These are phyloP conservation scores for Argynnis bischoffii DNA, from an alignment of 2,888 invertebrate species.

Conservation along the genomic window DNA sequence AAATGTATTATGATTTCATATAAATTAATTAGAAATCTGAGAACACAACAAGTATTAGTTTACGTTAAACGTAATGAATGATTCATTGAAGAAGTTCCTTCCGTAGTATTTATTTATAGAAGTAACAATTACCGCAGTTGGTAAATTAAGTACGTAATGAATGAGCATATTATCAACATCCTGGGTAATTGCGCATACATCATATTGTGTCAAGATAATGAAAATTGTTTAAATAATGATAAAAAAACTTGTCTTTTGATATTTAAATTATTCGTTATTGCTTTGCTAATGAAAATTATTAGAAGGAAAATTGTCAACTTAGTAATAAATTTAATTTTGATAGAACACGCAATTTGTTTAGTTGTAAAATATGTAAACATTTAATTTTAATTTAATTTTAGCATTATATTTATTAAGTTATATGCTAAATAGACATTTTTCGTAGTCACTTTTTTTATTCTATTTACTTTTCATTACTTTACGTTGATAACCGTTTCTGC, in stretches of 20 bases:
- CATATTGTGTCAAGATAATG: constrained; percentile 48
- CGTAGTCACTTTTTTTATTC: no score
- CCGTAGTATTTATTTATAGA: constrained; percentile 53
- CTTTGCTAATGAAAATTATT: background rate
- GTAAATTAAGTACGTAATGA: constrained; percentile 57
- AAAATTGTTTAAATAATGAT: constrained; percentile 34
- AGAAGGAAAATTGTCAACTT: background rate
- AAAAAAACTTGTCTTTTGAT: constrained; percentile 11
- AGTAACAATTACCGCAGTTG: constrained; percentile 50
- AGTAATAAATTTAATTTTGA: no score
- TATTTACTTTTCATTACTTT: no score
- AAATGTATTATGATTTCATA: background rate
- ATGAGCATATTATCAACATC: constrained; percentile 71
- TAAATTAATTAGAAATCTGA: background rate
- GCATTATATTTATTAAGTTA: no score
- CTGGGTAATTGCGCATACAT: constrained; percentile 63
- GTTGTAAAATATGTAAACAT: no score
- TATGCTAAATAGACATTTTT: no score
- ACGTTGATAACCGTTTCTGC: no score
- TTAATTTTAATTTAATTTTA: no score
- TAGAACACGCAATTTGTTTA: no score
- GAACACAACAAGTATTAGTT: background rate
- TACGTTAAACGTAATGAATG: constrained; percentile 21
- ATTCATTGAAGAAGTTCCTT: constrained; percentile 43
- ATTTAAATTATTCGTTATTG: background rate